Evolutionary conservation across 2,888 invertebrate genomes (phyloP), one percentile per base, ranked within the genome.

Genomic region (Brachyopa scutellaris): DNA sequence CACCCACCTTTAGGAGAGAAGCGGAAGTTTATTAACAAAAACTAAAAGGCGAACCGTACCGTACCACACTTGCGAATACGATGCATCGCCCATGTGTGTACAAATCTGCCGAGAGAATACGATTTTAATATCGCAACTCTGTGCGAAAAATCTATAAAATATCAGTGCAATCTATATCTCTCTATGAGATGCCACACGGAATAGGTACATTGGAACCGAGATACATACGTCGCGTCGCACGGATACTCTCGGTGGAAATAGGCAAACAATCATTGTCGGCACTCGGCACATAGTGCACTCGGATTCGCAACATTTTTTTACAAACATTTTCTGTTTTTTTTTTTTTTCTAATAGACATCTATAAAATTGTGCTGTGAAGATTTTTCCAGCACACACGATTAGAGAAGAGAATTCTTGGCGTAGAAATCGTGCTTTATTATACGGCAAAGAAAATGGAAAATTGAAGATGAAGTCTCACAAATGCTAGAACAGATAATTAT

Each of bases 11-110:
- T 45, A 11, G 33, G 53, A 61, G 61, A 33, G 59, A 53, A 73
- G 72, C 79, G 78, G 78, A 72, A 72, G 78, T 78, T 78, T 78
- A 70, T 70, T 57, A 57, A 77, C 21, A 55, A 33, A 62, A 38
- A n/a, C n/a, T n/a, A n/a, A 47, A 73, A 73, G 31, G 21, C n/a
- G 31, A 59, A 29, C 26, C 29, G 17, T 17, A 40, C 40, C 26
- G 51, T 51, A 29, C 66, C 38, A 51, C 19, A 36, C 36, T 36
- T 29, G 29, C n/a, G 26, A 6, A 26, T 26, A 26, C 51, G 8
- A n/a, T 11, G 9, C 26, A 26, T 40, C 26, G 57, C 26, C 38
- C 38, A 53, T 49, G 36, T 23, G 36, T 49, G 29, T n/a, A 15
- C 23, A 23, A 11, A 45, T n/a, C 23, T 4, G 13, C 15, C 4